Evolutionary conservation across 1,140 invertebrate species (phyloP), one percentile per base, ranked within the genome.

Genomic region (Calycopis cecrops): DNA sequence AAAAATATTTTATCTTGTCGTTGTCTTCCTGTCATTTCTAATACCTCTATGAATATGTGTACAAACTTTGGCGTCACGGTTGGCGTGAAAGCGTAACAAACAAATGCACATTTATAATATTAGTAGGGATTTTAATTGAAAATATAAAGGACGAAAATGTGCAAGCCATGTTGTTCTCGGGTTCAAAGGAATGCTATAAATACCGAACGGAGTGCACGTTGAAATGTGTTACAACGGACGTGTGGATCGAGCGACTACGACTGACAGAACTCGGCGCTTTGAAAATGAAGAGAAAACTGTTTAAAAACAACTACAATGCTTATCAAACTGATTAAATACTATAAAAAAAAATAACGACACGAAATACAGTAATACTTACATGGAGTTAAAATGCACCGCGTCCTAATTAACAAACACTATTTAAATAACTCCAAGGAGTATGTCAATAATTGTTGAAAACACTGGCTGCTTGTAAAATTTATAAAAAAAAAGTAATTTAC

Each of bases 141-240:
- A 28, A 28, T 3, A 3, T 28, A 44, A 44, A 40, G 1, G 14
- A 44, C n/a, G 9, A 37, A 16, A 44, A 44, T 16, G 40, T 16
- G 12, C 40, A 44, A 44, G 40, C 14, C 9, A 44, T 44, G 14
- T 44, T 44, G 14, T 44, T 44, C n/a, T 44, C 40, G 40, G 16
- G 40, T 44, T 44, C 40, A 44, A 44, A 44, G 40, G 40, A 44
- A 44, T 44, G 40, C 40, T 44, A 44, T 44, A 16, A 44, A 44
- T 44, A 44, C 16, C 40, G 40, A 14, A 9, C 40, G 14, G 40
- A 44, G 40, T 44, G 40, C 40, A 44, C 40, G 16, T 10, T 12
- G 40, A 44, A 28, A 44, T 44, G 40, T 44, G 40, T 44, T 44
- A 44, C 40, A 44, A 44, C 40, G 40, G 16, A 9, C 40, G 6